These are phyloP conservation scores for Polyommatus icarus DNA, from an alignment of 2,888 invertebrate genomes.

Conservation along the genomic window DNA sequence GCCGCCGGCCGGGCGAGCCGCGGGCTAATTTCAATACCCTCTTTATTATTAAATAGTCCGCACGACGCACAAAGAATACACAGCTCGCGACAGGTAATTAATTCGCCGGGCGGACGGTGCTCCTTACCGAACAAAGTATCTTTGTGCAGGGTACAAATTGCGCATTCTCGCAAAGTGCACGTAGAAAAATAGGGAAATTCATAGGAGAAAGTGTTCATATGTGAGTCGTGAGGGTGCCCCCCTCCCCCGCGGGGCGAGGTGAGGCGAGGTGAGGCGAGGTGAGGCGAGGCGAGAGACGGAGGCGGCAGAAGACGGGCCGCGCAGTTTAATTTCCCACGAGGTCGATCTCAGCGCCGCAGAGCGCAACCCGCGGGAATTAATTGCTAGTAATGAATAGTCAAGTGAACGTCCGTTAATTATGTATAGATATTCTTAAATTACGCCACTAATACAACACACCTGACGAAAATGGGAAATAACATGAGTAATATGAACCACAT, in stretches of 20 bases:
- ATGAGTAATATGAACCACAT: neutral
- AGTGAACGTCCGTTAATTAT: conserved; percentile 78
- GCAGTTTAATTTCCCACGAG: conserved; percentile 81
- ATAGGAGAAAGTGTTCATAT: conserved; percentile 74
- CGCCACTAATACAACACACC: conserved; percentile 39
- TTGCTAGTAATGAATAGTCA: conserved; percentile 80
- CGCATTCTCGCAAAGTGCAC: conserved; percentile 49
- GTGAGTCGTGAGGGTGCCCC: conserved; percentile 57
- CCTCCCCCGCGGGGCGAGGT: conserved; percentile 49
- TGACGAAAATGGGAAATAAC: conserved; percentile 29
- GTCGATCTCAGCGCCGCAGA: conserved; percentile 78
- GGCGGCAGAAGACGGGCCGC: conserved; percentile 75
- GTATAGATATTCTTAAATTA: conserved; percentile 52
- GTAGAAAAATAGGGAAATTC: conserved; percentile 68
- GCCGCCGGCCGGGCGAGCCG: conserved; percentile 58
- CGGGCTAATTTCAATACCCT: conserved; percentile 73
- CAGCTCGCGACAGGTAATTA: conserved; percentile 42
- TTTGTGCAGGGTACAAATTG: conserved; percentile 42
- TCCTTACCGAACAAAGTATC: conserved; percentile 39
- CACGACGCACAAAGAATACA: conserved; percentile 43
- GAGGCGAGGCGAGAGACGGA: conserved; percentile 53
- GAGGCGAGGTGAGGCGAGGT: conserved; percentile 56
- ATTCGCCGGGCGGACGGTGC: conserved; percentile 40
- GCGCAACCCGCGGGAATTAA: conserved; percentile 80
- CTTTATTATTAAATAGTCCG: conserved; percentile 58